A percentile compares a stretch with the other conserved stretches of the same genome.
Conservation (phyloP, 2,888 invertebrate genomes). For the Strigamia transsilvanica region DNA sequence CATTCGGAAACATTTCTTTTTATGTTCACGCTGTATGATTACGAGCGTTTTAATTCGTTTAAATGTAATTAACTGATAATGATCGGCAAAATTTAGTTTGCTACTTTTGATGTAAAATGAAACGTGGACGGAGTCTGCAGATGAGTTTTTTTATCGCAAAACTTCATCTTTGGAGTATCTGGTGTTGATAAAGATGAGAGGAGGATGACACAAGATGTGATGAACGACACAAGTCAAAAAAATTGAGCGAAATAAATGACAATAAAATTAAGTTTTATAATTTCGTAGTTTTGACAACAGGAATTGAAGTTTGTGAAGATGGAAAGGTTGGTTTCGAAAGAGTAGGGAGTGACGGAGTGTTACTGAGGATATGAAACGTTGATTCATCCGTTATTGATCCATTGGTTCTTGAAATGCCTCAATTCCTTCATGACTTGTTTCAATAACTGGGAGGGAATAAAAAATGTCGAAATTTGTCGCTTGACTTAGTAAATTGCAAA, state of each 20-base stretch:
- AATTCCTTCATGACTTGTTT: neutral
- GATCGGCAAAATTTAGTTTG: conserved; percentile 1
- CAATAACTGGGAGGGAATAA: conserved; percentile 8
- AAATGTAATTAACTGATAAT: conserved; percentile 2
- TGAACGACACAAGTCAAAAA: neutral
- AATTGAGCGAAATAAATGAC: neutral
- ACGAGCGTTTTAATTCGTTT: conserved; percentile 3
- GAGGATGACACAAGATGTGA: neutral
- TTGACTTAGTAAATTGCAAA: conserved; percentile 2
- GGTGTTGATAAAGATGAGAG: neutral
- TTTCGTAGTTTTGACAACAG: neutral
- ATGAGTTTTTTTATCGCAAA: neutral
- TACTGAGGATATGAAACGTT: neutral
- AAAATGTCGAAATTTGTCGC: neutral
- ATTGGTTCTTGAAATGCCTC: neutral
- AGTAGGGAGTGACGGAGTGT: neutral
- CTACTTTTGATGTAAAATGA: neutral
- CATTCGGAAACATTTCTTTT: too few relatives aligned
- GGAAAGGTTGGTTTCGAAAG: neutral
- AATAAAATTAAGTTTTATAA: neutral
- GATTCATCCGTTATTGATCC: conserved; percentile 8
- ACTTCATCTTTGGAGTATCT: neutral
- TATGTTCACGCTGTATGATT: neutral
- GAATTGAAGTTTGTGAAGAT: neutral
- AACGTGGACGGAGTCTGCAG: neutral